Evolutionary conservation across 2,797 vertebrate species (phyloP).

Genomic region (Graptemys geographica): DNA sequence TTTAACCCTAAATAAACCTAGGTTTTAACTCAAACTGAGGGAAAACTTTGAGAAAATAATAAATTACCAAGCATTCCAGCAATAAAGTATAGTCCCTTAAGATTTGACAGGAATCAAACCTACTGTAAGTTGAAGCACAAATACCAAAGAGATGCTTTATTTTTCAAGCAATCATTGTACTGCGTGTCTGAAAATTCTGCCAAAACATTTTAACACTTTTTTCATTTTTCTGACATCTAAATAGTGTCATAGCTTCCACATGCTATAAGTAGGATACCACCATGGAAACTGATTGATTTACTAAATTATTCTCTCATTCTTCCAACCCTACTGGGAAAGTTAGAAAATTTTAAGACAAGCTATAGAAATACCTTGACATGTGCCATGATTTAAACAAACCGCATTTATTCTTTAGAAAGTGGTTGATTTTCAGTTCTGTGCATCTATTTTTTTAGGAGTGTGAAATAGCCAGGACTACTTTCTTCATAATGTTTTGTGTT

Average conservation of each 20-base stretch:
- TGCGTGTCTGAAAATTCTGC: constrained; percentile 72
- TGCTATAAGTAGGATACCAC: constrained; percentile 75
- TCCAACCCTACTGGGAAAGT: constrained; percentile 64
- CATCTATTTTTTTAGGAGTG: constrained; percentile 68
- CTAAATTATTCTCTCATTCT: constrained; percentile 70
- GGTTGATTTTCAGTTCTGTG: constrained; percentile 70
- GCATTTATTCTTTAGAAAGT: constrained; percentile 76
- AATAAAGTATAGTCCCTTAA: constrained; percentile 53
- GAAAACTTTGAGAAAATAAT: background rate
- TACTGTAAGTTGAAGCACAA: constrained; percentile 59
- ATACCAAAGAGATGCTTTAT: constrained; percentile 57
- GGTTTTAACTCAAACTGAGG: background rate
- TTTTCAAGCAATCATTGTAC: constrained; percentile 61
- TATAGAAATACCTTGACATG: constrained; percentile 78
- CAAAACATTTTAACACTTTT: constrained; percentile 79
- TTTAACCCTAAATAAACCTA: background rate
- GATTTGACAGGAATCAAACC: constrained; percentile 56
- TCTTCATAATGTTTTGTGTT: constrained; percentile 67
- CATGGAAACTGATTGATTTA: constrained; percentile 76
- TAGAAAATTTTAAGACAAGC: constrained; percentile 68
- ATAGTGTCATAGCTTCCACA: constrained; percentile 75
- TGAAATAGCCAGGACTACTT: constrained; percentile 73
- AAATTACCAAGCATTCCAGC: constrained; percentile 42
- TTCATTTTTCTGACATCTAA: constrained; percentile 75
- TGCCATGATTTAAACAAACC: constrained; percentile 74